These are phyloP conservation scores for Buathra laborator DNA, from an alignment of 2,888 invertebrate species.

Conservation along the genomic window DNA sequence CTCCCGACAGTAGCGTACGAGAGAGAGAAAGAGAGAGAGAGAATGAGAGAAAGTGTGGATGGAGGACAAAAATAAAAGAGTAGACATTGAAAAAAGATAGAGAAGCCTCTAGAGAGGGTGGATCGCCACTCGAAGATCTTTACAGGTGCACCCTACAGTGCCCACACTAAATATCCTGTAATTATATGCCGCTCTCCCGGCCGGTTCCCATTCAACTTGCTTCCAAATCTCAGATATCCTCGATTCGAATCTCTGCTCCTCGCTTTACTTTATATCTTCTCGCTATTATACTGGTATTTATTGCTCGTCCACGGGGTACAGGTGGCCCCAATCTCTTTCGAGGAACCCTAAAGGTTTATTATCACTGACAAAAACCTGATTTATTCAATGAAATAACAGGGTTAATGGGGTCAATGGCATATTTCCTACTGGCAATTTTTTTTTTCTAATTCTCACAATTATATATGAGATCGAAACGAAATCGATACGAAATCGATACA, in stretches of 20 bases:
- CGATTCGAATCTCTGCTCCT: conserved; percentile 28
- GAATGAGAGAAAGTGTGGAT: conserved; percentile 12
- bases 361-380: too few relatives aligned
- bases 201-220: conserved; percentile 75
- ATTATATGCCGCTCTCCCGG: conserved; percentile 76
- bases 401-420: too few relatives aligned
- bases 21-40: conserved; percentile 2
- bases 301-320: conserved; percentile 8
- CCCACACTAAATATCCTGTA: conserved; percentile 79
- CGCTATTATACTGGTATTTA: conserved; percentile 41
- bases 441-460: background rate
- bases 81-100: conserved; percentile 22
- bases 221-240: conserved; percentile 73
- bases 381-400: too few relatives aligned
- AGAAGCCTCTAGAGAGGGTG: conserved; percentile 46
- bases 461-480: too few relatives aligned
- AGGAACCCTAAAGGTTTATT: background rate
- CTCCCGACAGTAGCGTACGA: background rate
- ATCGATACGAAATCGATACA: too few relatives aligned
- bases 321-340: conserved; percentile 1
- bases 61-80: conserved; percentile 9
- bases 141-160: conserved; percentile 80
- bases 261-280: conserved; percentile 2
- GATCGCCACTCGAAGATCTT: conserved; percentile 64
- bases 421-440: too few relatives aligned